Base-by-base conservation (phyloP, 2,113 vertebrate genomes). In the Vidua macroura region DNA sequence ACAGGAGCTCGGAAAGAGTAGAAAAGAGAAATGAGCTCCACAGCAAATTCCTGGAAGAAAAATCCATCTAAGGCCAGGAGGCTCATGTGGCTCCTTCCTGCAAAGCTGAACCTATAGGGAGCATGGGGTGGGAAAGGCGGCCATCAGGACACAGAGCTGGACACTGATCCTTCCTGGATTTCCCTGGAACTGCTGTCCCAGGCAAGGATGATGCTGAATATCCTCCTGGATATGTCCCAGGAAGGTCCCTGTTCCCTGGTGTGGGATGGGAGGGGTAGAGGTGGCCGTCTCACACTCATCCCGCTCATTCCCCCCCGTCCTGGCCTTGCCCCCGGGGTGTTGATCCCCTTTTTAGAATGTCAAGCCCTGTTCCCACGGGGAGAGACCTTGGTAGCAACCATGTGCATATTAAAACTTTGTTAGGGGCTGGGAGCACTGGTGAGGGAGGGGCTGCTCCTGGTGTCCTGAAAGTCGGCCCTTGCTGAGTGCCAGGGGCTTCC, bases 181-280 rank as follows among this genome's bases (percentile, higher is more conserved):
- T 52, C 31, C 35, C 16, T 22, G 28, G 28, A 33, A 31, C 13
- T 5, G 4, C 12, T 59, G 7, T 15, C 24, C 9, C 15, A 51
- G 24, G 23, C 25, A 83, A 44, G 16, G 67, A 44, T 31, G 37
- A 8, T 35, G 24, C 62, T 24, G 19, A 24, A 37, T 25, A 37
- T 46, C 21, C 37, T 60, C 46, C 46, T 25, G 35, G 35, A 35
- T 35, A 48, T 35, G 24, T 16, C 37, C 37, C 20, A 44, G 31
- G 15, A 62, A 70, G 46, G 24, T 43, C 19, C 46, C 35, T 43
- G 30, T 35, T n/a, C 23, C 4, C 30, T 43, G 30, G 7, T 35
- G 44, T 0, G 1, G 30, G 23, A 58, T 1, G 3, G 17, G 3
- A 59, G 15, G 15, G 30, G 7, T 10, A 23, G 35, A 60, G 19